phyloP scores from a whole-genome alignment of 2,888 invertebrate species.

The Nymphalis c-album region DNA sequence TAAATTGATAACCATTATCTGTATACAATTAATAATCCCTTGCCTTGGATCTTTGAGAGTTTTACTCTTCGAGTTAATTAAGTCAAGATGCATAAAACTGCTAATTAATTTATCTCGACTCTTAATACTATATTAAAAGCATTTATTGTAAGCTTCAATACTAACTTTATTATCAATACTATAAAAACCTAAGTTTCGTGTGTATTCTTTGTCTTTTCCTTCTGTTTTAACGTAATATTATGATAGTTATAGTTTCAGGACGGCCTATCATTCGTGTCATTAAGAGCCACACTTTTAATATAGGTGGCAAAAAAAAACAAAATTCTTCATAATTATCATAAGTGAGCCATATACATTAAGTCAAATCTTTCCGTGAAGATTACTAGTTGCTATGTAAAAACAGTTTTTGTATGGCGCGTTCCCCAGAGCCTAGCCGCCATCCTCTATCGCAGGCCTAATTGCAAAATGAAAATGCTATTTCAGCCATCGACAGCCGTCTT shows the following conservation, averaged over 20 bases:
- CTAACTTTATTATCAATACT: too few species aligned
- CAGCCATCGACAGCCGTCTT: conserved; percentile 21
- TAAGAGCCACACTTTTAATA: not conserved
- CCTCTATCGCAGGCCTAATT: conserved; percentile 20
- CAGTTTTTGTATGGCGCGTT: conserved; percentile 1
- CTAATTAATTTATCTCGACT: not conserved
- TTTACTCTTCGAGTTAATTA: not conserved
- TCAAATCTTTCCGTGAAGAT: conserved; percentile 2
- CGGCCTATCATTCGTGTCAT: too few species aligned
- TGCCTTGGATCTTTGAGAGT: not conserved
- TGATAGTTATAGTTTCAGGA: too few species aligned
- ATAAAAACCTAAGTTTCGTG: too few species aligned
- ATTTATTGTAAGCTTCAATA: too few species aligned
- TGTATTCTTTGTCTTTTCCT: too few species aligned
- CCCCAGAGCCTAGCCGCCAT: not conserved
- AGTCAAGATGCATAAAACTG: not conserved
- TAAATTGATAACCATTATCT: not conserved
- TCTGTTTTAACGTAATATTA: too few species aligned
- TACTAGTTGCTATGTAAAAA: conserved; percentile 2
- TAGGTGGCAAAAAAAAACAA: too few species aligned
- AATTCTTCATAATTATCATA: not conserved
- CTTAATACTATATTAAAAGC: too few species aligned
- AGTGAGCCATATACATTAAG: not conserved
- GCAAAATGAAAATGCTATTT: conserved; percentile 26
- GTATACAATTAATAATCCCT: not conserved